Evolutionary conservation across 2,888 invertebrate genomes (phyloP).

Genomic region (Himalopsyche japonica): DNA sequence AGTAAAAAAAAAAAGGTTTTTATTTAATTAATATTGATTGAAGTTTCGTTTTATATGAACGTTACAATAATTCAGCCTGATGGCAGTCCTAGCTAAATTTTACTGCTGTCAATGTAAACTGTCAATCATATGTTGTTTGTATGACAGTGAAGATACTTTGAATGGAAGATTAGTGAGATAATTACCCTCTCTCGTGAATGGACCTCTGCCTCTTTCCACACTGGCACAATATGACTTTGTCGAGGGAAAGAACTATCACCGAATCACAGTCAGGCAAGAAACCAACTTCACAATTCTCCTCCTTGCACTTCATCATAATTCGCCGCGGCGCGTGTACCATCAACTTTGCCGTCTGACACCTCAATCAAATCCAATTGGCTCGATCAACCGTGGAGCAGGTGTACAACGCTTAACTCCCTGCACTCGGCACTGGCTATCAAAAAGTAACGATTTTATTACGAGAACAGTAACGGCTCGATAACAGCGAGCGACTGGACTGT

Average conservation of each 20-base stretch:
- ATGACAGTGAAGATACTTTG: background rate
- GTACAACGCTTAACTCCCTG: background rate
- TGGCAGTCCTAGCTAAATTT: no score
- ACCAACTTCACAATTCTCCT: conserved; percentile 61
- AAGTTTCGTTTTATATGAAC: no score
- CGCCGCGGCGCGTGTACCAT: conserved; percentile 11
- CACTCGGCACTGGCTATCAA: background rate
- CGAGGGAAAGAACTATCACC: conserved; percentile 57
- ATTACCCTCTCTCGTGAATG: conserved; percentile 61
- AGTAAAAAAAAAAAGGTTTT: no score
- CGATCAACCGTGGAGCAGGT: background rate
- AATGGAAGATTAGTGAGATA: conserved; percentile 41
- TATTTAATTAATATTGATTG: no score
- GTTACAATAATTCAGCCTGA: no score
- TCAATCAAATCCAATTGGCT: background rate
- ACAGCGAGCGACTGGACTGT: conserved; percentile 8
- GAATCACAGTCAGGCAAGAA: conserved; percentile 60
- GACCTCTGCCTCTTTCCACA: conserved; percentile 57
- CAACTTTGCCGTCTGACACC: background rate
- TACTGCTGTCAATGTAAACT: no score
- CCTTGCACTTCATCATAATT: conserved; percentile 61
- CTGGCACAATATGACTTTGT: conserved; percentile 61
- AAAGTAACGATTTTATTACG: background rate
- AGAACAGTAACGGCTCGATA: conserved; percentile 3
- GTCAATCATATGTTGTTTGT: background rate